These are phyloP conservation scores for Pipra filicauda DNA, from an alignment of 2,113 vertebrate species.

Conservation along the genomic window DNA sequence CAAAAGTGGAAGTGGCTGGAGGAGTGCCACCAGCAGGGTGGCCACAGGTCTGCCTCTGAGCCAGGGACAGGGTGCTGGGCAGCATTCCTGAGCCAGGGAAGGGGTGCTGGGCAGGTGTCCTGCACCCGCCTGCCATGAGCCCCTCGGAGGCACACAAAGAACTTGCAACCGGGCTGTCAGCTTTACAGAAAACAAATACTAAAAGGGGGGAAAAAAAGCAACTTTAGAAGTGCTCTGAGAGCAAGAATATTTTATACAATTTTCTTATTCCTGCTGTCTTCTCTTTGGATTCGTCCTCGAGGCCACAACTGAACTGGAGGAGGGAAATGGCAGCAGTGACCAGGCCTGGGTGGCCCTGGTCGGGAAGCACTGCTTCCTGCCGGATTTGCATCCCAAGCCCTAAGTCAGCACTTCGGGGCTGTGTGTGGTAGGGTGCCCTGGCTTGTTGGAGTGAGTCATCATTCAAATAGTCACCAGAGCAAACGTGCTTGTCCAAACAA, in stretches of 20 bases:
- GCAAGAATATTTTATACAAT: no score
- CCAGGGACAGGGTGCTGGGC: neutral
- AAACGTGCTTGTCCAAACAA: constrained; percentile 62
- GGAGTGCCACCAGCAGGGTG: neutral
- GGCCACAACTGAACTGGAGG: neutral
- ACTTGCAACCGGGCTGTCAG: accelerated
- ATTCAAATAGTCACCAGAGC: constrained; percentile 51
- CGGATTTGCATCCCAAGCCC: constrained; percentile 47
- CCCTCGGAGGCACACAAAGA: neutral
- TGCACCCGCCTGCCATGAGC: neutral
- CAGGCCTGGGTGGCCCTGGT: neutral
- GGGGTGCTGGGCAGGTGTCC: neutral
- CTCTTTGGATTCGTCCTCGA: neutral
- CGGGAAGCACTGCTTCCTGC: constrained; percentile 41
- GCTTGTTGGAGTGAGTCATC: constrained; percentile 73
- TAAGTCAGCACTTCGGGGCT: constrained; percentile 62
- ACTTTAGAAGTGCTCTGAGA: neutral
- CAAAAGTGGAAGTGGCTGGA: constrained; percentile 42
- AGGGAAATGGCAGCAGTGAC: neutral
- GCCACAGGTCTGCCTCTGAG: neutral
- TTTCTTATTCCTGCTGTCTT: neutral
- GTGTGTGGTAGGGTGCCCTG: constrained; percentile 48
- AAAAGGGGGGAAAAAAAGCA: accelerated
- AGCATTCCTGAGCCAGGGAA: neutral
- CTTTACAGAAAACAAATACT: neutral